phyloP scores from a whole-genome alignment of 2,113 vertebrate genomes.

The Leptobrachium leishanense region DNA sequence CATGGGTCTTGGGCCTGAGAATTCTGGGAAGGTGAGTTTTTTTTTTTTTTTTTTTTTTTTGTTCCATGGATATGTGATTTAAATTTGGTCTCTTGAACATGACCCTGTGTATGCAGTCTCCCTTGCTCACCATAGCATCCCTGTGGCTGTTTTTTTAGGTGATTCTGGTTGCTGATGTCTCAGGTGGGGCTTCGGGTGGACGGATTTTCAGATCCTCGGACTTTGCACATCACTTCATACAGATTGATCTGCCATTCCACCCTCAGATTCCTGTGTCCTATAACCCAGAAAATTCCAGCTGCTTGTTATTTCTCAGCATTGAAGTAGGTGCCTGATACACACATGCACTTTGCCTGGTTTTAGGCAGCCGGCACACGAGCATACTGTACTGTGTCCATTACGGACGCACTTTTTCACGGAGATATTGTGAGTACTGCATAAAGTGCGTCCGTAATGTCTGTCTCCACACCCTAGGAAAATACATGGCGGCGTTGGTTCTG shows the following conservation, averaged over 20 bases:
- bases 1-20: slow-evolving; percentile 84
- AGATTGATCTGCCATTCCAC: slow-evolving; percentile 78
- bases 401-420: too few species aligned
- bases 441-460: too few species aligned
- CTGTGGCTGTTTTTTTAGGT: slow-evolving; percentile 64
- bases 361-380: too few species aligned
- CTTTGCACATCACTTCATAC: slow-evolving; percentile 78
- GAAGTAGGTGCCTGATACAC: slow-evolving; percentile 64
- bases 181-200: slow-evolving; percentile 66
- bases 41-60: neutral
- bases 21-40: slow-evolving; percentile 81
- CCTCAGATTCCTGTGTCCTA: slow-evolving; percentile 80
- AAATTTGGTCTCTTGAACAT: too few species aligned
- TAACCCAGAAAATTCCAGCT: slow-evolving; percentile 70
- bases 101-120: too few species aligned
- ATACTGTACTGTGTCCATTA: too few species aligned
- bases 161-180: slow-evolving; percentile 84
- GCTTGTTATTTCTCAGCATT: slow-evolving; percentile 76
- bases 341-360: too few species aligned
- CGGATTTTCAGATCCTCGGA: slow-evolving; percentile 81
- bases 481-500: too few species aligned
- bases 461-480: too few species aligned
- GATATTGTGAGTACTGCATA: too few species aligned
- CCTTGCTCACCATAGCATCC: neutral
- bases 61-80: too few species aligned